A percentile compares a stretch with the other conserved stretches of the same genome.
These are phyloP conservation scores for Miniopterus natalensis DNA, from an alignment of 2,113 vertebrate species.

Conservation along the genomic window DNA sequence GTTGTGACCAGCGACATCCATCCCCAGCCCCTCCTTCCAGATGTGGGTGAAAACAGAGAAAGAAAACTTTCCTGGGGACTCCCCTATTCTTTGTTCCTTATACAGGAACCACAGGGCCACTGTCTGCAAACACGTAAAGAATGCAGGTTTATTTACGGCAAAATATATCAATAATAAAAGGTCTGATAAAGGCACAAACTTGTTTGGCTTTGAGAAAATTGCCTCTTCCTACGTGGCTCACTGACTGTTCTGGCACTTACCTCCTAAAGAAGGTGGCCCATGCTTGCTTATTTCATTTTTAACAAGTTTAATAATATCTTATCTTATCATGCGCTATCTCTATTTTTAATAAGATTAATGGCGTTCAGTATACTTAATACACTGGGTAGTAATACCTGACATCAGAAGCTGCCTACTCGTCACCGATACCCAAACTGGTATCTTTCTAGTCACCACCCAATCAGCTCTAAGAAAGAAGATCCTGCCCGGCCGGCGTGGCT, in stretches of 20 bases:
- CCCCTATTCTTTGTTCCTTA: not conserved
- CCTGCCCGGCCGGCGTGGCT: too few species aligned
- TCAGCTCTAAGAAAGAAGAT: not conserved
- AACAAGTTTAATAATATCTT: not conserved
- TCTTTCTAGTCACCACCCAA: not conserved
- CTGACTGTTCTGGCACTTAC: not conserved
- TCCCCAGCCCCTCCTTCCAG: not conserved
- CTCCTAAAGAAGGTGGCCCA: not conserved
- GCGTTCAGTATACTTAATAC: not conserved
- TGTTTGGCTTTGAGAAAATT: not conserved
- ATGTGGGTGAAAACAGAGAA: not conserved
- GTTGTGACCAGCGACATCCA: not conserved
- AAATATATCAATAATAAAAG: not conserved
- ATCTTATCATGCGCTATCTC: not conserved
- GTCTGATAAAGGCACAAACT: not conserved
- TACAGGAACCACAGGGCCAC: not conserved
- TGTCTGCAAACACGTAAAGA: not conserved
- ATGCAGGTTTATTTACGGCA: not conserved
- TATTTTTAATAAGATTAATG: constrained; percentile 3
- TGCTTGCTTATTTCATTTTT: not conserved
- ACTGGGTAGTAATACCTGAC: not conserved
- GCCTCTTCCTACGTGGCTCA: not conserved
- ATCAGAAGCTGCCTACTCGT: not conserved
- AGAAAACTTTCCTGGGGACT: not conserved
- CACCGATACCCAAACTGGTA: not conserved